phyloP scores from a whole-genome alignment of 2,888 invertebrate species.

The Dryococelus australis region DNA sequence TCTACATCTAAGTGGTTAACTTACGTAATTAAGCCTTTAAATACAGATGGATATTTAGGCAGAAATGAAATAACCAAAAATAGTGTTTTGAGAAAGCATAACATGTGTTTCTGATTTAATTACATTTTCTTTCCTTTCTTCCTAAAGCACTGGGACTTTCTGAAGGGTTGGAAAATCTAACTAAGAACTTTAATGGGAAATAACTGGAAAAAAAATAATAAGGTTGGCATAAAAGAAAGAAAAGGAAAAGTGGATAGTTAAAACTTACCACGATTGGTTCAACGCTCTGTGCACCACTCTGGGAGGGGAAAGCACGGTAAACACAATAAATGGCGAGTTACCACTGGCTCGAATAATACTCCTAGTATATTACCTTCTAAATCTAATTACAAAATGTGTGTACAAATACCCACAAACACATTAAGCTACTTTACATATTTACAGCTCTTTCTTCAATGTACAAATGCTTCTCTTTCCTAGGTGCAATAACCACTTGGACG shows the following conservation, averaged over 20 bases:
- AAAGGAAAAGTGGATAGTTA: neutral
- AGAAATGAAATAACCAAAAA: neutral
- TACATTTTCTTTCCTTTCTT: neutral
- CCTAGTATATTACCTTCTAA: neutral
- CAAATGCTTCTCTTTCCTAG: neutral
- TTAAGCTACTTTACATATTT: constrained; percentile 11
- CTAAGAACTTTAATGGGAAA: neutral
- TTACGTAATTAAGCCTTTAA: neutral
- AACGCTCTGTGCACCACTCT: constrained; percentile 68
- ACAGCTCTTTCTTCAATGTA: neutral
- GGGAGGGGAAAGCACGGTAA: constrained; percentile 54
- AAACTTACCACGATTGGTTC: constrained; percentile 97
- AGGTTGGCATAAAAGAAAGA: neutral
- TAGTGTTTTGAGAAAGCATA: neutral
- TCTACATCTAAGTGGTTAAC: neutral
- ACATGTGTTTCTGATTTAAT: neutral
- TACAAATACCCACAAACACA: neutral
- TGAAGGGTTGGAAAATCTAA: neutral
- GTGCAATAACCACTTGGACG: neutral
- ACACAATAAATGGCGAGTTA: constrained; percentile 50
- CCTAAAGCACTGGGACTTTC: neutral
- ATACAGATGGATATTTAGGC: neutral
- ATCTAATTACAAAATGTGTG: neutral
- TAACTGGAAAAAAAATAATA: neutral
- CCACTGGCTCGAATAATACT: constrained; percentile 16